Percentiles rank a stretch among this genome's conserved stretches.
Evolutionary conservation across 1,140 invertebrate species (phyloP).

Genomic region (Bursaphelenchus mucronatus): DNA sequence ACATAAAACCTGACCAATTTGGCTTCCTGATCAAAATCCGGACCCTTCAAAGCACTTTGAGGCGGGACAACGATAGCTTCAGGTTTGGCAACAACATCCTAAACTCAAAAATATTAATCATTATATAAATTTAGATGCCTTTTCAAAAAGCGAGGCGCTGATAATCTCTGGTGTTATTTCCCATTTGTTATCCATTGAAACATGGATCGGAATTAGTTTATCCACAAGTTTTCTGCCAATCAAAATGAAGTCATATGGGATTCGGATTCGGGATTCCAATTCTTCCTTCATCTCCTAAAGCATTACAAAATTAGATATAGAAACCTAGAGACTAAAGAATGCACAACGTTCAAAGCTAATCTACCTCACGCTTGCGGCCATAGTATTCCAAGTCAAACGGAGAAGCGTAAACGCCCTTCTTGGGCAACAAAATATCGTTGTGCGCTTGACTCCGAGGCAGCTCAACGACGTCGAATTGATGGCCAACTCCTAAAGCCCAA

Average conservation of each 20-base stretch:
- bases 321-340: not conserved
- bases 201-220: slow-evolving; percentile 48
- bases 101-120: slow-evolving; percentile 13
- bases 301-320: slow-evolving; percentile 22
- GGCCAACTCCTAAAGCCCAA: slow-evolving; percentile 45
- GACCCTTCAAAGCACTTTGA: slow-evolving; percentile 37
- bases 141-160: slow-evolving; percentile 33
- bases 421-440: slow-evolving; percentile 44
- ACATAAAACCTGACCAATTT: slow-evolving; percentile 55
- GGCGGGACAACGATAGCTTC: slow-evolving; percentile 40
- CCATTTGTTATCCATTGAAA: slow-evolving; percentile 57
- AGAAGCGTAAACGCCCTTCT: slow-evolving; percentile 56
- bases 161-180: slow-evolving; percentile 42
- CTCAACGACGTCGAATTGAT: slow-evolving; percentile 57
- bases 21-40: slow-evolving; percentile 54
- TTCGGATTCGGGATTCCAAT: slow-evolving; percentile 41
- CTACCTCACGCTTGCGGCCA: slow-evolving; percentile 53
- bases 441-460: slow-evolving; percentile 41
- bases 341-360: slow-evolving; percentile 16
- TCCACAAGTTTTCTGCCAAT: slow-evolving; percentile 38
- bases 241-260: slow-evolving; percentile 50
- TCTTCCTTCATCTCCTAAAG: slow-evolving; percentile 53
- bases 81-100: slow-evolving; percentile 43
- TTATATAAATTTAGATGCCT: slow-evolving; percentile 30
- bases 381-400: slow-evolving; percentile 60